Conservation (phyloP, 2,888 invertebrate genomes). For the Polietes domitor region DNA sequence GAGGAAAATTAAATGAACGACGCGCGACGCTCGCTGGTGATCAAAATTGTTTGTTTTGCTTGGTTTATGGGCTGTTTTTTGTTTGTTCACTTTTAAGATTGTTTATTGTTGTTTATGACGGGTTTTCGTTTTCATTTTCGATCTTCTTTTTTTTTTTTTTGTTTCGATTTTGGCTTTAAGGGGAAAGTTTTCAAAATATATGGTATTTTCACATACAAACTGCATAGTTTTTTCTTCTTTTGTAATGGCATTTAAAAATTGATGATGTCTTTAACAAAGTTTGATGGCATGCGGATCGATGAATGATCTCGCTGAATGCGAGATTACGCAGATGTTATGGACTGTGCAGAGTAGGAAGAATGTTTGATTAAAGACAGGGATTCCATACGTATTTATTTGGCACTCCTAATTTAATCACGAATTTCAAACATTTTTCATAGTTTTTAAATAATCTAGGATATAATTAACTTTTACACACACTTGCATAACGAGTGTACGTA, state of each 20-base stretch:
- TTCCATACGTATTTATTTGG: too few species aligned
- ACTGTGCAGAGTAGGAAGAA: not conserved
- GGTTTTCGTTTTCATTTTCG: slow-evolving; percentile 16
- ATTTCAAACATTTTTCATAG: too few species aligned
- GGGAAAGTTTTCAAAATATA: slow-evolving; percentile 56
- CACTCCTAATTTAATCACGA: too few species aligned
- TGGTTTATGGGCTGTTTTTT: slow-evolving; percentile 32
- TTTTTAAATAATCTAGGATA: too few species aligned
- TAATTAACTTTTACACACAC: too few species aligned
- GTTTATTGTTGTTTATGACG: slow-evolving; percentile 50
- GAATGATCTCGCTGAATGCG: slow-evolving; percentile 27
- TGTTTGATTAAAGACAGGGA: too few species aligned
- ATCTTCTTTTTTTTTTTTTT: not conserved
- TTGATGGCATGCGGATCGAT: slow-evolving; percentile 17
- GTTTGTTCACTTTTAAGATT: slow-evolving; percentile 36
- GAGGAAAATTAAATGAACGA: not conserved
- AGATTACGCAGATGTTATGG: not conserved
- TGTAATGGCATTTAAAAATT: slow-evolving; percentile 36
- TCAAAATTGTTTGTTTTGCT: slow-evolving; percentile 38
- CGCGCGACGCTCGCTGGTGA: not conserved
- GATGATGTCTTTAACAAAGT: slow-evolving; percentile 33
- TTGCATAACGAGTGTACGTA: too few species aligned
- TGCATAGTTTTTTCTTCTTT: not conserved
- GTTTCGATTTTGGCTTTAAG: slow-evolving; percentile 19
- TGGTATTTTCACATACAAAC: slow-evolving; percentile 12